These are phyloP conservation scores for Bombyx mori DNA, from an alignment of 1,140 invertebrate species.

Conservation along the genomic window ASM3026992v2 NC_085119.1:921001-921500, in stretches of 20 bases:
- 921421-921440: background rate
- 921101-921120: no score
- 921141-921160: no score
- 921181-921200: background rate
- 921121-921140: no score
- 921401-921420: background rate
- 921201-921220: background rate
- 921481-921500: no score
- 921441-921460: no score
- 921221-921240: background rate
- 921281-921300: constrained; percentile 10
- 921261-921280: constrained; percentile 10
- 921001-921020: no score
- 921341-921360: constrained; percentile 38
- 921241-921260: constrained; percentile 16
- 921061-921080: no score
- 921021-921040: no score
- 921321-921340: constrained; percentile 2
- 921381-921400: constrained; percentile 13
- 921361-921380: constrained; percentile 26
- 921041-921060: no score
- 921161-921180: no score
- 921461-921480: no score
- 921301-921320: constrained; percentile 19
- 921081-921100: no score